Base-by-base conservation (phyloP, 2,113 vertebrate species). In the Lepisosteus osseus region DNA sequence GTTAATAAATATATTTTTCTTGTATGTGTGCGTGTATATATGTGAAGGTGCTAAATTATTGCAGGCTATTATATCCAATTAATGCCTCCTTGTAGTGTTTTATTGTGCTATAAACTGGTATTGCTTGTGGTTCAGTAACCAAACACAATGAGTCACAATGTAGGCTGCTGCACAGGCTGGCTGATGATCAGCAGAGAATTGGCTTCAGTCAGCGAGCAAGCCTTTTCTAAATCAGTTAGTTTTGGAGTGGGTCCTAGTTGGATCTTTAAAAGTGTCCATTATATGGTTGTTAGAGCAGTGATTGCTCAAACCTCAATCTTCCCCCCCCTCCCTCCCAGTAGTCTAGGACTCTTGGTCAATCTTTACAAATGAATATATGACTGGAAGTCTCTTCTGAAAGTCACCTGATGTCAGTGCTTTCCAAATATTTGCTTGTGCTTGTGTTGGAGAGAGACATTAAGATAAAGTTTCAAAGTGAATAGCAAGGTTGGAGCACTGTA, bases 31-130 rank as follows among this genome's bases (percentile, higher is more conserved):
- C 1, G 29, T 29, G 29, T 29, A 29, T 29, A 29, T 29, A 29
- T 29, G 72, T 85, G 80, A 83, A 87, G 86, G 88, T 92, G 88
- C 87, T 84, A 85, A 88, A 91, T 89, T 85, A 91, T 90, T 91
- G 86, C 82, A 77, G 83, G 85, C 86, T 92, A 94, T 94, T 94
- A 94, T 92, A 92, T 92, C 91, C 93, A 94, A 94, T 95, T 94
- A 93, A 95, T 93, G 92, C 92, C 92, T 94, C 91, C 91, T 94
- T 93, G 88, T 94, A 90, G 90, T 93, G 92, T 91, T 93, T 94
- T 93, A 95, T 95, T 95, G 94, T 95, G 92, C 92, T 92, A 91
- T 90, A 93, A 95, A 94, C 91, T 90, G 90, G 93, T 93, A 91
- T 93, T 91, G 88, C 90, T 90, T 92, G 89, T 95, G 93, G 92